phyloP scores from a whole-genome alignment of 2,797 vertebrate genomes.

The Smutsia temminckii region DNA sequence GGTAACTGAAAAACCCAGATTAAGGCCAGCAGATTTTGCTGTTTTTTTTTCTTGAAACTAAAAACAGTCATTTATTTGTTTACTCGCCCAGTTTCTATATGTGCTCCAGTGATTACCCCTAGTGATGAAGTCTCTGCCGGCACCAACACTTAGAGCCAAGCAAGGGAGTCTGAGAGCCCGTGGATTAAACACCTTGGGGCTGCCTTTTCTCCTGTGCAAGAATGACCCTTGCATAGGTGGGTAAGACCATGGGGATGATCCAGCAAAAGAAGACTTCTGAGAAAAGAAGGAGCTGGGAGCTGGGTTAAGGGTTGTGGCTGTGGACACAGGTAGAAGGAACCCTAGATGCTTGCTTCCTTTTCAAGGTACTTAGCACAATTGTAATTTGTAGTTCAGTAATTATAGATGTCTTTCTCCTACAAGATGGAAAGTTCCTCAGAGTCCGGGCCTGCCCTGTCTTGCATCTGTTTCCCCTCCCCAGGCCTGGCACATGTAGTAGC shows the following conservation, averaged over 20 bases:
- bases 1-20: slow-evolving; percentile 38
- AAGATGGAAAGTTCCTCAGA: not conserved
- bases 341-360: not conserved
- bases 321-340: not conserved
- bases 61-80: slow-evolving; percentile 54
- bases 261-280: not conserved
- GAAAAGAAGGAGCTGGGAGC: too few relatives aligned
- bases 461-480: not conserved
- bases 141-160: not conserved
- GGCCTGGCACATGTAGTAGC: not conserved
- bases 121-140: slow-evolving; percentile 44
- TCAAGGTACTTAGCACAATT: not conserved
- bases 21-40: slow-evolving; percentile 27
- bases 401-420: not conserved
- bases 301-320: not conserved
- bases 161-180: not conserved
- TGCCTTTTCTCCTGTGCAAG: not conserved
- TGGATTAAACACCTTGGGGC: not conserved
- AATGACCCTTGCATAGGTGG: not conserved
- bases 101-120: not conserved
- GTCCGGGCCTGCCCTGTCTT: not conserved
- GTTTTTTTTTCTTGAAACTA: slow-evolving; percentile 51
- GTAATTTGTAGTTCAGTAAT: not conserved
- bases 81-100: not conserved
- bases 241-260: not conserved